A percentile compares a stretch with the other conserved stretches of the same genome.
These are phyloP conservation scores for Idaea straminata DNA, from an alignment of 2,888 invertebrate genomes.

Conservation along the genomic window DNA sequence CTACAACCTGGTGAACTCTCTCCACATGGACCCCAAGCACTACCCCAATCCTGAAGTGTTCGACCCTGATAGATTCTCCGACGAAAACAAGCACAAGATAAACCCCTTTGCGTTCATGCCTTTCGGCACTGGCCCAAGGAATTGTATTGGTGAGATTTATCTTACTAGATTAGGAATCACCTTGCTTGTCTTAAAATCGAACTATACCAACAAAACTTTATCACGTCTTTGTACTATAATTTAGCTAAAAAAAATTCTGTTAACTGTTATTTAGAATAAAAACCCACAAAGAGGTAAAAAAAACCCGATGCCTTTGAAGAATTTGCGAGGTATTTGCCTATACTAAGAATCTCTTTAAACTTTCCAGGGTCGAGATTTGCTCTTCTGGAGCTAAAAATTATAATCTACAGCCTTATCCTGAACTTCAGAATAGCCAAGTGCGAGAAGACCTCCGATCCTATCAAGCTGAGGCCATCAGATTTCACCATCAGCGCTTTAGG, in stretches of 20 bases:
- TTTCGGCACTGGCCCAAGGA: constrained; percentile 76
- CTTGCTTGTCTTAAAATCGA: constrained; percentile 1
- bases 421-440: constrained; percentile 40
- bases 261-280: too few relatives aligned
- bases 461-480: constrained; percentile 41
- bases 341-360: not conserved
- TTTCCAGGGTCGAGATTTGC: not conserved
- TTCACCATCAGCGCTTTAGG: constrained; percentile 46
- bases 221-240: not conserved
- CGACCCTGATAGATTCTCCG: constrained; percentile 66
- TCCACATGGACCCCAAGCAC: constrained; percentile 47
- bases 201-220: not conserved
- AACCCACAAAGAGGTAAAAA: too few relatives aligned
- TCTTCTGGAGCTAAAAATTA: not conserved
- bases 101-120: constrained; percentile 71
- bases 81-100: constrained; percentile 63
- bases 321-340: not conserved
- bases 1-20: constrained; percentile 48
- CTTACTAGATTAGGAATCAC: too few relatives aligned
- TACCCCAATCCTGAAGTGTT: constrained; percentile 50
- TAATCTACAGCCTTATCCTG: not conserved
- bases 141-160: constrained; percentile 66
- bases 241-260: too few relatives aligned
- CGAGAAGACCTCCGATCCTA: constrained; percentile 57
- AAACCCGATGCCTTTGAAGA: not conserved